phyloP scores from a whole-genome alignment of 2,113 vertebrate species.

The Planiliza haematocheilus region DNA sequence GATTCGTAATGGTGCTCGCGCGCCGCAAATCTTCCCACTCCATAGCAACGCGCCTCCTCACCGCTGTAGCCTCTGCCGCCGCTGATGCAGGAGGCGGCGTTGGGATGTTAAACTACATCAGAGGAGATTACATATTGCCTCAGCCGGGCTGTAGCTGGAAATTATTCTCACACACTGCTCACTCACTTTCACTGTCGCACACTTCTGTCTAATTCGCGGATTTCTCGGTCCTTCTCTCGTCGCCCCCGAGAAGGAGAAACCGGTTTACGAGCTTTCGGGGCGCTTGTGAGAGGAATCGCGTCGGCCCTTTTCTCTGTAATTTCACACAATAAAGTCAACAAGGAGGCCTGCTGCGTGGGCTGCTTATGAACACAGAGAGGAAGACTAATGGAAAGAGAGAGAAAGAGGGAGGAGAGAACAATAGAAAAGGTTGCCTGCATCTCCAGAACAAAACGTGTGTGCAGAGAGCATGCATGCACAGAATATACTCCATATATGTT shows the following conservation, averaged over 20 bases:
- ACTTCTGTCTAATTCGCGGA: conserved; percentile 5
- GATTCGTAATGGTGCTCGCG: conserved; percentile 64
- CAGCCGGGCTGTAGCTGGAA: conserved; percentile 37
- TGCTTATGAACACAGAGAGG: conserved; percentile 57
- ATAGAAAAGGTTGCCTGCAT: conserved; percentile 27
- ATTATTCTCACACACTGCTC: conserved; percentile 4
- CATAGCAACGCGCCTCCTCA: conserved; percentile 82
- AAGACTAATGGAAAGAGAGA: conserved; percentile 48
- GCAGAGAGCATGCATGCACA: not conserved
- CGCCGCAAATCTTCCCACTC: conserved; percentile 78
- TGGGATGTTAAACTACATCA: conserved; percentile 60
- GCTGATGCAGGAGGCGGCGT: conserved; percentile 59
- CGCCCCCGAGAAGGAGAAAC: conserved; percentile 3
- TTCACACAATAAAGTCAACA: conserved; percentile 67
- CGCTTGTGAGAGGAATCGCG: conserved; percentile 28
- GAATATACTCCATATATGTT: not conserved
- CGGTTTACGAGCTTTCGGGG: conserved; percentile 23
- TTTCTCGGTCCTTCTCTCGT: not conserved
- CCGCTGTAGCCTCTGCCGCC: conserved; percentile 55
- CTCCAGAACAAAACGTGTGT: conserved; percentile 17
- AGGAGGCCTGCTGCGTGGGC: conserved; percentile 70
- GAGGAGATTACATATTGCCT: conserved; percentile 59
- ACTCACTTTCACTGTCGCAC: not conserved
- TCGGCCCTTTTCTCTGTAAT: conserved; percentile 51
- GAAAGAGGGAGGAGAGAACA: conserved; percentile 40